Evolutionary conservation across 2,888 invertebrate genomes (phyloP).

Genomic region (Netelia virgata): DNA sequence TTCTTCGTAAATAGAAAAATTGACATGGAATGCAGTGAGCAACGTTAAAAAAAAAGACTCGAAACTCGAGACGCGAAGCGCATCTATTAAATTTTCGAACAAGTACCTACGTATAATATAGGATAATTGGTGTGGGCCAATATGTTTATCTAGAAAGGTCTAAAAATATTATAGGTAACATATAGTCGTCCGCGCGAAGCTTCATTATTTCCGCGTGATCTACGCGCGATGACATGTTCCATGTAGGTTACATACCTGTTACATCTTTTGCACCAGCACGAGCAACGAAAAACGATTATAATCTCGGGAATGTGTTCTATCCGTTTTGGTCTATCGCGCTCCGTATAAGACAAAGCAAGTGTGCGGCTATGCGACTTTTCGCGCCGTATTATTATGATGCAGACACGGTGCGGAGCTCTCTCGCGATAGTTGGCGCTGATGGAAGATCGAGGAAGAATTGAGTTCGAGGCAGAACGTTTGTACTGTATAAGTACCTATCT

Average conservation of each 20-base stretch:
- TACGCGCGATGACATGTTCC: not conserved
- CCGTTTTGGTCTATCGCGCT: constrained; percentile 34
- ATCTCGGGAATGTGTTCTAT: constrained; percentile 56
- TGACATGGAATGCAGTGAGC: too few species aligned
- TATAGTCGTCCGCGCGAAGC: not conserved
- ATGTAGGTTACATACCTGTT: not conserved
- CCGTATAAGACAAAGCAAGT: not conserved
- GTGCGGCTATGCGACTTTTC: constrained; percentile 14
- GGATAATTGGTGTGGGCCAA: not conserved
- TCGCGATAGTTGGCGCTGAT: not conserved
- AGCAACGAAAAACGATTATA: constrained; percentile 42
- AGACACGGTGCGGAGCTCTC: constrained; percentile 21
- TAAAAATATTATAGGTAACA: not conserved
- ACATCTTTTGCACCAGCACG: constrained; percentile 9
- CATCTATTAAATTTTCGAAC: too few species aligned
- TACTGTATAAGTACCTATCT: constrained; percentile 26
- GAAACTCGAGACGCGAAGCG: too few species aligned
- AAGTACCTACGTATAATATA: too few species aligned
- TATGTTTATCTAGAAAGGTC: not conserved
- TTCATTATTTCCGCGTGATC: not conserved
- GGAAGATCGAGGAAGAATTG: constrained; percentile 45
- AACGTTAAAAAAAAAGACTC: too few species aligned
- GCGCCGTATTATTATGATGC: constrained; percentile 34
- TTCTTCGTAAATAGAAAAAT: too few species aligned
- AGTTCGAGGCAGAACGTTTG: not conserved